These are phyloP conservation scores for Enoplosus armatus DNA, from an alignment of 2,797 vertebrate genomes.

Conservation along the genomic window DNA sequence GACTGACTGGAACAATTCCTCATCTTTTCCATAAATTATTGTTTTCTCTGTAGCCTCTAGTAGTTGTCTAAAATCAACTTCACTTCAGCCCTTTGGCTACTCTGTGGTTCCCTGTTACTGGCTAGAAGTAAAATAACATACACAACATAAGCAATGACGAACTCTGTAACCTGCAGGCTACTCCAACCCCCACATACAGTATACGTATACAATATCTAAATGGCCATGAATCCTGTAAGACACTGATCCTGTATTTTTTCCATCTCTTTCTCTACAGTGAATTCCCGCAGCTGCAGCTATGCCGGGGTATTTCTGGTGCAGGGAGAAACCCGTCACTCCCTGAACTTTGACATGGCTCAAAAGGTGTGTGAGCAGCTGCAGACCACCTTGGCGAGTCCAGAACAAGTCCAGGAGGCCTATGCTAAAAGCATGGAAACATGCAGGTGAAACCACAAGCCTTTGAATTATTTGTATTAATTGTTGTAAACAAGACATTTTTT, in stretches of 20 bases:
- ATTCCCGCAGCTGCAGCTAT: slow-evolving; percentile 83
- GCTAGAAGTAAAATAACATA: neutral
- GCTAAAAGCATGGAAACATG: slow-evolving; percentile 87
- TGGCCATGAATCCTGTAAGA: neutral
- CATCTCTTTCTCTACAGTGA: slow-evolving; percentile 54
- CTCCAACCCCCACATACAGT: neutral
- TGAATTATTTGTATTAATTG: neutral
- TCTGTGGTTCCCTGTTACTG: neutral
- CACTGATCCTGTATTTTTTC: neutral
- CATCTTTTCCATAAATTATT: neutral
- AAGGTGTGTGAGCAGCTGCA: slow-evolving; percentile 84
- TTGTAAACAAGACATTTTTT: neutral
- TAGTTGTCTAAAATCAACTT: neutral
- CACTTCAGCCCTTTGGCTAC: neutral
- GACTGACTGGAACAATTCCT: neutral
- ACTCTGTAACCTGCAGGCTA: neutral
- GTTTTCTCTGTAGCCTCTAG: neutral
- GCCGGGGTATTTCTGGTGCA: slow-evolving; percentile 89
- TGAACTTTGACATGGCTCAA: slow-evolving; percentile 79
- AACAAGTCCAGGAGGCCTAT: slow-evolving; percentile 82
- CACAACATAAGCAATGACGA: neutral
- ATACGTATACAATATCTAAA: neutral
- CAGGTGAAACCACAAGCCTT: slow-evolving; percentile 85
- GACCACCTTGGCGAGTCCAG: slow-evolving; percentile 82
- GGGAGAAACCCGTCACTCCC: slow-evolving; percentile 86